phyloP scores from a whole-genome alignment of 2,113 vertebrate species.

The Desmodus rotundus region DNA sequence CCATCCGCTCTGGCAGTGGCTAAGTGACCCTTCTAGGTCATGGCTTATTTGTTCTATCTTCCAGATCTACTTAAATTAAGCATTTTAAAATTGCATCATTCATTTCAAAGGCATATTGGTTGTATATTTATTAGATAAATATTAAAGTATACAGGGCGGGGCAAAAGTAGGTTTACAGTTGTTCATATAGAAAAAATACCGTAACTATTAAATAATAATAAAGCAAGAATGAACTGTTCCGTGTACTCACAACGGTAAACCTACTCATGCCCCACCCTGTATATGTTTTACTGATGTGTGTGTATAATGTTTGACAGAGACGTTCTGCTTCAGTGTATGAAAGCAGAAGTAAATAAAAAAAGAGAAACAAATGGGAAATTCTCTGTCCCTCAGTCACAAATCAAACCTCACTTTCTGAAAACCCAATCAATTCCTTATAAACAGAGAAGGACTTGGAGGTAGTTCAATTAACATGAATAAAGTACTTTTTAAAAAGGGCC shows the following conservation, averaged over 20 bases:
- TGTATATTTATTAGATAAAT: background rate
- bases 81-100: background rate
- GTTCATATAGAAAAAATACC: too few relatives aligned
- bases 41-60: background rate
- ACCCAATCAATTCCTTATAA: conserved; percentile 4
- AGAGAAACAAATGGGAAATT: background rate
- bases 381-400: background rate
- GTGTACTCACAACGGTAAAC: too few relatives aligned
- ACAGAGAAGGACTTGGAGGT: conserved; percentile 15
- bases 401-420: background rate
- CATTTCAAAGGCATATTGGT: background rate
- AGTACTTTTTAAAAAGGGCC: background rate
- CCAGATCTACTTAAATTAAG: conserved; percentile 1
- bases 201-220: too few relatives aligned
- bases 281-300: background rate
- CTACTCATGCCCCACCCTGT: background rate
- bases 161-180: too few relatives aligned
- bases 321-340: background rate
- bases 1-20: background rate
- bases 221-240: too few relatives aligned
- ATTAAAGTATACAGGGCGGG: background rate
- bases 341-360: background rate
- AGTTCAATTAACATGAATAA: conserved; percentile 2
- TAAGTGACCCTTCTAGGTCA: background rate
- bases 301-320: background rate